These are phyloP conservation scores for Psilopsiagon aurifrons DNA, from an alignment of 2,113 vertebrate genomes.

Conservation along the genomic window DNA sequence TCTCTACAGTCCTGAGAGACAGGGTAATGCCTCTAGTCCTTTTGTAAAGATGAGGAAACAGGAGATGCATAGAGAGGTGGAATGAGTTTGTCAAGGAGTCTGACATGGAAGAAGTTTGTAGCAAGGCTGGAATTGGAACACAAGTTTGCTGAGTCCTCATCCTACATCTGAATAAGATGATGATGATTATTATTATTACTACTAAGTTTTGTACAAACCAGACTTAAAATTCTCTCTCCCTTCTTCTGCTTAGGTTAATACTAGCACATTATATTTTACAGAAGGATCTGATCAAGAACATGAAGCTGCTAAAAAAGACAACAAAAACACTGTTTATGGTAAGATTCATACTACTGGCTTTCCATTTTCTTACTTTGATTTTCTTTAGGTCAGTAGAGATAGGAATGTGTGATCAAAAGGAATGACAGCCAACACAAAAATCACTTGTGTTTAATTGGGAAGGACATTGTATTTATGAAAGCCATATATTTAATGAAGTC, in stretches of 20 bases:
- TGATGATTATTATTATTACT: background rate
- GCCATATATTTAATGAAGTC: background rate
- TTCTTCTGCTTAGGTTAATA: background rate
- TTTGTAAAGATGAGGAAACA: background rate
- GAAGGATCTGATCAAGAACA: constrained; percentile 71
- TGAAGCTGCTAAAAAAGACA: constrained; percentile 71
- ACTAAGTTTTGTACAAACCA: background rate
- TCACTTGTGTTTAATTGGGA: background rate
- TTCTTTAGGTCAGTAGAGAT: background rate
- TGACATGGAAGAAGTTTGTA: background rate
- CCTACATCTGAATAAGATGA: background rate
- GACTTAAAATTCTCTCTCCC: background rate
- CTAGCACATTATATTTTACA: constrained; percentile 44
- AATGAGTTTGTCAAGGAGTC: background rate
- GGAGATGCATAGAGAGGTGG: background rate
- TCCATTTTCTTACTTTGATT: constrained; percentile 4
- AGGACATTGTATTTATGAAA: background rate
- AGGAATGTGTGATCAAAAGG: background rate
- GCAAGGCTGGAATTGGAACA: background rate
- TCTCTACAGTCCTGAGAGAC: background rate
- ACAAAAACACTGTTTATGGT: constrained; percentile 73
- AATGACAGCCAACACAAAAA: background rate
- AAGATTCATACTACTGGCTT: constrained; percentile 27
- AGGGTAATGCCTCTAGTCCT: background rate
- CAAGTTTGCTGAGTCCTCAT: background rate